These are phyloP conservation scores for Ophion slaviceki DNA, from an alignment of 2,888 invertebrate genomes.

Conservation along the genomic window DNA sequence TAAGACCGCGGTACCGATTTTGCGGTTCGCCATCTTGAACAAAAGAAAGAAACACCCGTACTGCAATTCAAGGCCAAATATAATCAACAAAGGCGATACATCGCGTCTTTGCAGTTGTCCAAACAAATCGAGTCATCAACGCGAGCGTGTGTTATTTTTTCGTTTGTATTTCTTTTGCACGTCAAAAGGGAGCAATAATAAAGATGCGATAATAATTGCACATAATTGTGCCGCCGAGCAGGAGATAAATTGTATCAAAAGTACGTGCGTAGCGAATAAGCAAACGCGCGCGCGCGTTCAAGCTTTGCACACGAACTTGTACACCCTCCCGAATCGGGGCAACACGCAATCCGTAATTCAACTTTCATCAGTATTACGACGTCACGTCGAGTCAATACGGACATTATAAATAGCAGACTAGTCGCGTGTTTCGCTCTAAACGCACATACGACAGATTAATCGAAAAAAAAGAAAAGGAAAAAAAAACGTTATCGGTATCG, in stretches of 20 bases:
- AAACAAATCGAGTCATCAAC: no score
- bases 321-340: constrained; percentile 9
- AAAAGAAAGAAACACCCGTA: no score
- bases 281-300: neutral
- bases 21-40: no score
- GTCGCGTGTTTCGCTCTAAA: constrained; percentile 13
- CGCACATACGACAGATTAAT: constrained; percentile 20
- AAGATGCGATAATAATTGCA: constrained; percentile 8
- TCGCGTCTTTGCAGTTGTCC: no score
- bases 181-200: neutral
- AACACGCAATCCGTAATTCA: constrained; percentile 47
- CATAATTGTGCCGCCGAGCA: neutral
- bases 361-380: constrained; percentile 51
- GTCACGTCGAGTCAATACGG: constrained; percentile 5
- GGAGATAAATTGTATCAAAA: constrained; percentile 23
- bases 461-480: constrained; percentile 15
- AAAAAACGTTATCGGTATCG: constrained; percentile 21
- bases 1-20: no score
- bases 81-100: no score
- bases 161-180: no score
- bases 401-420: constrained; percentile 13
- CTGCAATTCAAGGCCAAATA: no score
- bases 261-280: neutral
- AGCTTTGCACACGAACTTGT: constrained; percentile 2
- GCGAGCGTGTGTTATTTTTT: no score